Base-by-base conservation (phyloP, 2,888 invertebrate species). In the Dromius quadrimaculatus region DNA sequence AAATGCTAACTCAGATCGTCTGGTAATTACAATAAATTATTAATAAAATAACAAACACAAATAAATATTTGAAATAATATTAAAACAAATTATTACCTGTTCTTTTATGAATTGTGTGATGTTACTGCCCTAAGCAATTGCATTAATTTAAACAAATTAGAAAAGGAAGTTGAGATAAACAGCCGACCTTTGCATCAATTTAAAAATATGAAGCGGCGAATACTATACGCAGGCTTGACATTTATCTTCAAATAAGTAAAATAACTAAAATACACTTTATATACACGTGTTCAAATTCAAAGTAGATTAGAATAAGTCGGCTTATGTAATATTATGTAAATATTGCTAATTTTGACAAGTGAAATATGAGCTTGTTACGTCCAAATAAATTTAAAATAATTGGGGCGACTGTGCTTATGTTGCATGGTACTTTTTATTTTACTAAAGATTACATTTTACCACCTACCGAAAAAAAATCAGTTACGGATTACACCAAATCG, bases 361-460 rank as follows among this genome's bases (percentile, higher is more conserved):
- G 20, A 17, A 47, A 47, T 11, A 54, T 54, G 50, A 54, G 23
- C 15, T 54, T 54, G 11, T 3, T 54, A 23, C 23, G 28, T 13
- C 13, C 50, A 15, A 54, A 23, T 59, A 68, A 68, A 68, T 70
- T 75, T 28, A 75, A 74, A 70, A 68, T 76, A 61, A 61, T 76
- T 34, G 45, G 74, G 11, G 77, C 75, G n/a, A 74, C 74, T 45
- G 76, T 76, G 2, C 36, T 77, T 41, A 66, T 73, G 11, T 64
- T 76, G 43, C 77, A 77, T 71, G 71, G 75, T 50, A 71, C 73
- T 17, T 61, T 74, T 41, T 76, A 76, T 61, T 72, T 76, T 50
- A 73, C 64, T 1, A 76, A 77, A 71, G 75, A 76, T 13, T 66
- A 65, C n/a, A 63, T 73, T 38, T 19, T 70, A 17, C 65, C 71